phyloP scores from a whole-genome alignment of 2,888 invertebrate genomes.

The Alloscopus bannaensis region DNA sequence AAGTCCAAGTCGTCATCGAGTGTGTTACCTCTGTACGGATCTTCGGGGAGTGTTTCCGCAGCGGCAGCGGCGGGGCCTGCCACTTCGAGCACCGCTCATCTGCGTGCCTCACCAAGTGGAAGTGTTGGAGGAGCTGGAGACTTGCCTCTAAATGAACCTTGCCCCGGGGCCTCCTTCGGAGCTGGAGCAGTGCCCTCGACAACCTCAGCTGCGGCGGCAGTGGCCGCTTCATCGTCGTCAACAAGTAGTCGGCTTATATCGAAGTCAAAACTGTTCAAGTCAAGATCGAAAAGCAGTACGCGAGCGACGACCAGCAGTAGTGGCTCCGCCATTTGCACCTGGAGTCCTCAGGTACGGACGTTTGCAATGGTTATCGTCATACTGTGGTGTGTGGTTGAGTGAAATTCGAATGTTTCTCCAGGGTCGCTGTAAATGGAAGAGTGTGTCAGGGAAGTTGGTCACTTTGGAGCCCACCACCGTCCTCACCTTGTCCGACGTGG shows the following conservation, averaged over 20 bases:
- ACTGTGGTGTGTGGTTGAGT: too few species aligned
- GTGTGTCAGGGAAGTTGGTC: constrained; percentile 83
- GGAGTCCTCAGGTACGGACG: constrained; percentile 95
- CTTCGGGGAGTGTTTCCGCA: constrained; percentile 54
- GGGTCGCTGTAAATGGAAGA: constrained; percentile 82
- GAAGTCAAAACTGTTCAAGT: constrained; percentile 87
- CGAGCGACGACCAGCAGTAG: constrained; percentile 75
- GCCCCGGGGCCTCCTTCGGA: too few species aligned
- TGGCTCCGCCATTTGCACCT: constrained; percentile 80
- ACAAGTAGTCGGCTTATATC: constrained; percentile 82
- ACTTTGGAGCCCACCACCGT: constrained; percentile 83
- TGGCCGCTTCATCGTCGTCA: background rate
- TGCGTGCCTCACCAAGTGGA: constrained; percentile 61
- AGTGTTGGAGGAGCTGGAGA: constrained; percentile 40
- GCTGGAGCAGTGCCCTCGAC: constrained; percentile 1
- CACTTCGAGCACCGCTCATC: constrained; percentile 52
- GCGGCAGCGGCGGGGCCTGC: constrained; percentile 34
- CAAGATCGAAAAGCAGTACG: constrained; percentile 88
- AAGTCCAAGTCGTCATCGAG: constrained; percentile 92
- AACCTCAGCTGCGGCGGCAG: background rate
- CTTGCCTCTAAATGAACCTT: too few species aligned
- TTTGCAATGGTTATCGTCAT: too few species aligned
- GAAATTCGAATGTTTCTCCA: constrained; percentile 24
- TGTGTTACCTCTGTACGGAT: constrained; percentile 82
- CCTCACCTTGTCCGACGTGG: constrained; percentile 86